Evolutionary conservation across 2,113 vertebrate genomes (phyloP).

Genomic region (Poeciliopsis prolifica): DNA sequence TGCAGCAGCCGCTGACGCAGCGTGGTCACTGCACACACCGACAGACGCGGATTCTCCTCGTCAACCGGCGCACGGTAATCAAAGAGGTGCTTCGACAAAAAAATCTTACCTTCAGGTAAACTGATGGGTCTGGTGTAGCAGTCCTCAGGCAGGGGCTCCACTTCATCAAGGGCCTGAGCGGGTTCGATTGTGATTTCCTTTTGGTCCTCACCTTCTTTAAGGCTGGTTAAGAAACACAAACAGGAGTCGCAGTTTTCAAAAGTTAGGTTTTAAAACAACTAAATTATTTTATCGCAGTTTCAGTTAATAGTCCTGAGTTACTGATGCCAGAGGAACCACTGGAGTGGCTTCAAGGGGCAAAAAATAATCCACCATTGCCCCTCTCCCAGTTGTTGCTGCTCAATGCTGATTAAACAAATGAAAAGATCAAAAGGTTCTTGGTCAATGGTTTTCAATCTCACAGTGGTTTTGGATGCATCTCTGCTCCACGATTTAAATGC

Average conservation of each 20-base stretch:
- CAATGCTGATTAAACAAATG: background rate
- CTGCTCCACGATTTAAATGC: too few species aligned
- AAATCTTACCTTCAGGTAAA: constrained; percentile 89
- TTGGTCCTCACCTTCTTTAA: constrained; percentile 97
- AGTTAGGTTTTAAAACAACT: too few species aligned
- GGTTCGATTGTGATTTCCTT: constrained; percentile 96
- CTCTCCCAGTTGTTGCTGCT: background rate
- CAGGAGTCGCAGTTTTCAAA: too few species aligned
- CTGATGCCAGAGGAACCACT: too few species aligned
- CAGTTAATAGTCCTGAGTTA: too few species aligned
- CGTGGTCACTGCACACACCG: constrained; percentile 85
- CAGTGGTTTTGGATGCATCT: too few species aligned
- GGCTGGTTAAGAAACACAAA: constrained; percentile 71
- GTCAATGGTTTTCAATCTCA: too few species aligned
- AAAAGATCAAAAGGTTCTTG: too few species aligned
- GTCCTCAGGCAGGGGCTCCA: constrained; percentile 96
- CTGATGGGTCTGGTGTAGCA: constrained; percentile 93
- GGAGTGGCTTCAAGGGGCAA: background rate
- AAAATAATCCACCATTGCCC: background rate
- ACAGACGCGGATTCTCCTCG: background rate
- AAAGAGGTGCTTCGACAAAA: background rate
- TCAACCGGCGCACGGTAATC: background rate
- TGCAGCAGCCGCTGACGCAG: constrained; percentile 95
- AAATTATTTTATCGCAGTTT: background rate
- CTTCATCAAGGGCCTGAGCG: constrained; percentile 92